Percentiles rank a stretch among this genome's conserved stretches.
phyloP scores from a whole-genome alignment of 2,797 vertebrate genomes.

The Gallirallus australis region DNA sequence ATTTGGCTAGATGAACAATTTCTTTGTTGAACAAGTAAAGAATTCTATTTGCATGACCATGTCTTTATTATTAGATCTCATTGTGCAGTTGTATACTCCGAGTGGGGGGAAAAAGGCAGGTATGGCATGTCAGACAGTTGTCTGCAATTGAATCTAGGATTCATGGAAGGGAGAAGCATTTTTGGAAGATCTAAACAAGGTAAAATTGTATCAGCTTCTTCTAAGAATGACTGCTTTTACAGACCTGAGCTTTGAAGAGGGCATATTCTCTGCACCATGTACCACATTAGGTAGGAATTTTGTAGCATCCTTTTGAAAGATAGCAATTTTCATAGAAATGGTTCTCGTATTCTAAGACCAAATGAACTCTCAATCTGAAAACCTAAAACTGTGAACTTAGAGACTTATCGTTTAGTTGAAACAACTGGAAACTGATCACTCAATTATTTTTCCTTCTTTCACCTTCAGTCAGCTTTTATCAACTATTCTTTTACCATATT shows the following conservation, averaged over 20 bases:
- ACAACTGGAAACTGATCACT: neutral
- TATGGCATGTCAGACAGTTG: neutral
- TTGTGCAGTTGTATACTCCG: neutral
- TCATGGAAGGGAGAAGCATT: neutral
- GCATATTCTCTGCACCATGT: neutral
- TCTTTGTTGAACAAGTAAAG: neutral
- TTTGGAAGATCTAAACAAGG: neutral
- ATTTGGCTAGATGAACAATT: neutral
- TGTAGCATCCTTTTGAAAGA: neutral
- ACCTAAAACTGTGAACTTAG: neutral
- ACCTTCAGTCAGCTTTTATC: neutral
- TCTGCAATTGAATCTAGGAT: neutral
- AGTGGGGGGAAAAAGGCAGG: neutral
- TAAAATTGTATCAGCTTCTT: neutral
- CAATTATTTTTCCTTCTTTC: neutral
- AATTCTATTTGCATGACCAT: neutral
- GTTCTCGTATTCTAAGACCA: neutral
- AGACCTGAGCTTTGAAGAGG: neutral
- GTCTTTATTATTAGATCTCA: neutral
- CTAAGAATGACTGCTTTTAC: neutral
- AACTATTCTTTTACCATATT: neutral
- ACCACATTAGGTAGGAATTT: neutral
- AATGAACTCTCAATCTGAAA: neutral
- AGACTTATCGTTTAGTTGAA: neutral
- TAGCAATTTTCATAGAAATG: neutral